Percentiles rank a stretch among this genome's conserved stretches.
Conservation (phyloP, 2,888 invertebrate genomes). For the Euphydryas editha region DNA sequence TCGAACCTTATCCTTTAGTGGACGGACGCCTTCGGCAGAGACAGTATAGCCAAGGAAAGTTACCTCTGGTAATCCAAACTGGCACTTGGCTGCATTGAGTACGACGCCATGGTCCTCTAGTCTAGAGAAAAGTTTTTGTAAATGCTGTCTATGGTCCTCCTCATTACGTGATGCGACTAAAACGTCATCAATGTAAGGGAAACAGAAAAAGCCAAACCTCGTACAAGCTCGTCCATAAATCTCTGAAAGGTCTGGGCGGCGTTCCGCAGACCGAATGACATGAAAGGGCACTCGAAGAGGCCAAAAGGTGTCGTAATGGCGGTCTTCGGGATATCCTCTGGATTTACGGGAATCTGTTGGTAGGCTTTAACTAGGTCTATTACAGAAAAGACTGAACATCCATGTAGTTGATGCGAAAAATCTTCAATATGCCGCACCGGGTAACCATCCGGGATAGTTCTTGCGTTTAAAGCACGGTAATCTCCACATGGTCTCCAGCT, state of each 20-base stretch:
- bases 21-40: slow-evolving; percentile 19
- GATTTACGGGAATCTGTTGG: slow-evolving; percentile 30
- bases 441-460: slow-evolving; percentile 41
- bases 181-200: slow-evolving; percentile 23
- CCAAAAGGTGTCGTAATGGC: slow-evolving; percentile 46
- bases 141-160: slow-evolving; percentile 15
- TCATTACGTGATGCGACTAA: slow-evolving; percentile 18
- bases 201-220: slow-evolving; percentile 19
- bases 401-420: slow-evolving; percentile 38
- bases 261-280: slow-evolving; percentile 9
- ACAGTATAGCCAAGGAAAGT: slow-evolving; percentile 18
- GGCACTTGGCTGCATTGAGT: slow-evolving; percentile 24
- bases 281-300: too few relatives aligned
- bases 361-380: too few relatives aligned
- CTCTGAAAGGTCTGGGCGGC: slow-evolving; percentile 9
- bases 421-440: slow-evolving; percentile 40
- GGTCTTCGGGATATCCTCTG: slow-evolving; percentile 40
- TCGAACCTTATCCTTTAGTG: slow-evolving; percentile 16
- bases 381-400: slow-evolving; percentile 29
- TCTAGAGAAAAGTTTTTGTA: slow-evolving; percentile 16
- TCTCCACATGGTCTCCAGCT: slow-evolving; percentile 41
- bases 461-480: slow-evolving; percentile 38
- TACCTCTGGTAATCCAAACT: slow-evolving; percentile 18
- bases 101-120: slow-evolving; percentile 18
- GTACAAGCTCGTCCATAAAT: too few relatives aligned